phyloP scores from a whole-genome alignment of 1,140 invertebrate genomes.

The Hermetia illucens region DNA sequence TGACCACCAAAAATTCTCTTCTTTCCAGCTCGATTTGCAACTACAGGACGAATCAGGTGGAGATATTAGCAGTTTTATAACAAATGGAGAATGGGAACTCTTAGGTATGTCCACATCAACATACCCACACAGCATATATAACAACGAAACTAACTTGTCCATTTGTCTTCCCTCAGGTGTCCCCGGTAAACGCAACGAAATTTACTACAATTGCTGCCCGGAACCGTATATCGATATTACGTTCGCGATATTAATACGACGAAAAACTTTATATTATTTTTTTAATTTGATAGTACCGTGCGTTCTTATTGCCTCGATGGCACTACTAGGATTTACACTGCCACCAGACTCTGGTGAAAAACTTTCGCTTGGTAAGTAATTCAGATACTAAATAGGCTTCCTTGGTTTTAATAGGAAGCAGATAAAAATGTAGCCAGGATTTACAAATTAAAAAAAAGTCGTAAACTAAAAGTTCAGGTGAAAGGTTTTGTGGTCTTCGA shows the following conservation, averaged over 20 bases:
- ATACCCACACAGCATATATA: neutral
- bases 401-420: neutral
- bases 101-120: constrained; percentile 55
- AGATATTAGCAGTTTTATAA: constrained; percentile 89
- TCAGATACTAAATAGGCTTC: neutral
- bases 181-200: constrained; percentile 82
- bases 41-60: constrained; percentile 77
- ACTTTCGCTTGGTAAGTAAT: constrained; percentile 78
- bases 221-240: constrained; percentile 97
- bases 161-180: constrained; percentile 46
- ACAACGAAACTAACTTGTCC: neutral
- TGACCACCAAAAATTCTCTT: too few relatives aligned
- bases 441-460: too few relatives aligned
- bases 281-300: constrained; percentile 99
- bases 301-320: constrained; percentile 97
- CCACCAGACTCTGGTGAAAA: constrained; percentile 99
- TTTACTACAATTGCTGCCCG: constrained; percentile 88
- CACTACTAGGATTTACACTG: constrained; percentile 93
- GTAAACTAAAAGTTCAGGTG: too few relatives aligned
- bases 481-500: too few relatives aligned
- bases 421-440: too few relatives aligned
- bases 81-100: constrained; percentile 97
- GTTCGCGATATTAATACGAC: constrained; percentile 92
- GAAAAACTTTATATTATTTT: constrained; percentile 98
- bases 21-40: constrained; percentile 76